These are phyloP conservation scores for Caenorhabditis macrosperma DNA, from an alignment of 2,888 invertebrate species.

Conservation along the genomic window DNA sequence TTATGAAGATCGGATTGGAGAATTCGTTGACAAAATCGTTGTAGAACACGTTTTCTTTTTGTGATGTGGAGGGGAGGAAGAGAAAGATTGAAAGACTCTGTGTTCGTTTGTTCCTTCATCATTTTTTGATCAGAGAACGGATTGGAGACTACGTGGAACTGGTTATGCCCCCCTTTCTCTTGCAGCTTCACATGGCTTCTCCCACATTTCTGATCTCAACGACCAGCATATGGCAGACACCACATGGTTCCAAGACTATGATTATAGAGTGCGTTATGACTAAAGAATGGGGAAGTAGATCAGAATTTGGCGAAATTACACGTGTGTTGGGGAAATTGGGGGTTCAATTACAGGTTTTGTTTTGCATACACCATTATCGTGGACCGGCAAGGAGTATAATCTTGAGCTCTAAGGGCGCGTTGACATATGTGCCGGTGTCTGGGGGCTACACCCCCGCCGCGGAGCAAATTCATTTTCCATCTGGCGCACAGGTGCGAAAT, in stretches of 20 bases:
- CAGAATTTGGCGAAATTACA: too few relatives aligned
- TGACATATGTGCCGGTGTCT: neutral
- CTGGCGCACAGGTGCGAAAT: conserved; percentile 5
- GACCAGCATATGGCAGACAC: too few relatives aligned
- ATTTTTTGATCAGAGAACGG: conserved; percentile 31
- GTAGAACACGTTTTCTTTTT: conserved; percentile 23
- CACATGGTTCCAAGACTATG: neutral
- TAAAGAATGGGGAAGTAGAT: too few relatives aligned
- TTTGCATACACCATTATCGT: neutral
- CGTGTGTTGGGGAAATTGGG: too few relatives aligned
- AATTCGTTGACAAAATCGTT: neutral
- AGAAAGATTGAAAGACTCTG: conserved; percentile 21
- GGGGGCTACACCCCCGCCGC: too few relatives aligned
- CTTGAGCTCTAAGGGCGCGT: neutral
- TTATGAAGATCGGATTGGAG: conserved; percentile 30
- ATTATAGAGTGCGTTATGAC: too few relatives aligned
- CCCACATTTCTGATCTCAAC: too few relatives aligned
- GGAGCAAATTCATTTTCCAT: too few relatives aligned
- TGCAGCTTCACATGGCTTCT: neutral
- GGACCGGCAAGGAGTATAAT: neutral
- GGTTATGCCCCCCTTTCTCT: neutral
- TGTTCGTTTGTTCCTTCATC: neutral
- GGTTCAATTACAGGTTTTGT: neutral
- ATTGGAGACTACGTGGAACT: neutral
- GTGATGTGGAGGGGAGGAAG: too few relatives aligned